Evolutionary conservation across 2,113 vertebrate genomes (phyloP).

Genomic region (Myiozetetes cayanensis): DNA sequence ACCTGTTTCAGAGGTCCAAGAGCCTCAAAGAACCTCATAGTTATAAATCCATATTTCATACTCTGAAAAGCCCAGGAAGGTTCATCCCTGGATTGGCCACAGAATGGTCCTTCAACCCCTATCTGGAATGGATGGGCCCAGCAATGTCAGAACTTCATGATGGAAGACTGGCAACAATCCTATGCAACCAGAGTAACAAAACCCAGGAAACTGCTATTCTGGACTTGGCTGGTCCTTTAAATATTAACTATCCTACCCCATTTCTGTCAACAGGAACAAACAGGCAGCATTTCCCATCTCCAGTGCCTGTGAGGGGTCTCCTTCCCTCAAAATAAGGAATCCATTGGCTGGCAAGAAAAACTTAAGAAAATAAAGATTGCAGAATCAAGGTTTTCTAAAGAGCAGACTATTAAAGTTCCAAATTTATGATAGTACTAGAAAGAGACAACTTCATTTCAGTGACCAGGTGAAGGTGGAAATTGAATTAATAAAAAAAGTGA

Average conservation of each 20-base stretch:
- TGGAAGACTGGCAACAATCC: rapidly evolving
- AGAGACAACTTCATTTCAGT: neutral
- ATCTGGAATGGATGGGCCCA: neutral
- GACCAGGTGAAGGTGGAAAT: neutral
- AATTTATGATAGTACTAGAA: neutral
- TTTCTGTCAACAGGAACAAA: neutral
- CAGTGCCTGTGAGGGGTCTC: rapidly evolving
- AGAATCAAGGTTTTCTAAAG: neutral
- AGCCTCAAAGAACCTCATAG: neutral
- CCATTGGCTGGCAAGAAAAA: neutral
- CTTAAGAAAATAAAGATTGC: neutral
- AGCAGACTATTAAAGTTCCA: neutral
- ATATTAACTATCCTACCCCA: too few species aligned
- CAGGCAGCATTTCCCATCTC: neutral
- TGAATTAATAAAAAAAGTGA: neutral
- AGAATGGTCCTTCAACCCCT: neutral
- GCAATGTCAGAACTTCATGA: neutral
- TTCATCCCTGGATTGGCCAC: neutral
- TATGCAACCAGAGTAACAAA: neutral
- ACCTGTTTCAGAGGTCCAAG: neutral
- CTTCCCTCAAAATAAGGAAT: neutral
- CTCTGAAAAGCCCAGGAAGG: neutral
- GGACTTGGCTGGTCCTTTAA: neutral
- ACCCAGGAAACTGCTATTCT: neutral
- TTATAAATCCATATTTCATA: neutral